These are phyloP conservation scores for Smutsia gigantea DNA, from an alignment of 2,797 vertebrate genomes.

Conservation along the genomic window DNA sequence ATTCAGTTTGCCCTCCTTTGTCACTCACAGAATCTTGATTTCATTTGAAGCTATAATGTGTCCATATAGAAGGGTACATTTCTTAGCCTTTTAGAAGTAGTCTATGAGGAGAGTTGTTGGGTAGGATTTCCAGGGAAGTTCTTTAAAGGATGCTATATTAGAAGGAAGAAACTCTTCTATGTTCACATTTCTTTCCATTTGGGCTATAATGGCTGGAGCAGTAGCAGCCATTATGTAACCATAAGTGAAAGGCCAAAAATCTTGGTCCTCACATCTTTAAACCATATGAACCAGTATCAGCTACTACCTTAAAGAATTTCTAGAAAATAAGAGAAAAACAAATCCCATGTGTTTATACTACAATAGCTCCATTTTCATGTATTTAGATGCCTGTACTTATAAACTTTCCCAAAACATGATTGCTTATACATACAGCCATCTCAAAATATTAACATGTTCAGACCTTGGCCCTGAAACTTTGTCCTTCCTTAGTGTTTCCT, in stretches of 20 bases:
- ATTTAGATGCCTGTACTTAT: not conserved
- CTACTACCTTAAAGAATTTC: not conserved
- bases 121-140: not conserved
- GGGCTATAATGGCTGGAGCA: not conserved
- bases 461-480: not conserved
- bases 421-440: not conserved
- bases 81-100: not conserved
- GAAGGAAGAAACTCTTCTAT: not conserved
- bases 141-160: not conserved
- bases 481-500: not conserved
- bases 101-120: not conserved
- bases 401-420: not conserved
- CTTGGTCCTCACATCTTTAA: not conserved
- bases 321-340: slow-evolving; percentile 8
- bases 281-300: not conserved
- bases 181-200: not conserved
- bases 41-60: not conserved
- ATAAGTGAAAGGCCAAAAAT: not conserved
- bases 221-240: not conserved
- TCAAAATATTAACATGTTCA: not conserved
- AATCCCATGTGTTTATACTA: not conserved
- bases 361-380: not conserved
- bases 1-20: not conserved
- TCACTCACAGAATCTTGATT: not conserved
- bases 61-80: not conserved